These are phyloP conservation scores for Drosophila cognata DNA, from an alignment of 2,888 invertebrate genomes.

Conservation along the genomic window DNA sequence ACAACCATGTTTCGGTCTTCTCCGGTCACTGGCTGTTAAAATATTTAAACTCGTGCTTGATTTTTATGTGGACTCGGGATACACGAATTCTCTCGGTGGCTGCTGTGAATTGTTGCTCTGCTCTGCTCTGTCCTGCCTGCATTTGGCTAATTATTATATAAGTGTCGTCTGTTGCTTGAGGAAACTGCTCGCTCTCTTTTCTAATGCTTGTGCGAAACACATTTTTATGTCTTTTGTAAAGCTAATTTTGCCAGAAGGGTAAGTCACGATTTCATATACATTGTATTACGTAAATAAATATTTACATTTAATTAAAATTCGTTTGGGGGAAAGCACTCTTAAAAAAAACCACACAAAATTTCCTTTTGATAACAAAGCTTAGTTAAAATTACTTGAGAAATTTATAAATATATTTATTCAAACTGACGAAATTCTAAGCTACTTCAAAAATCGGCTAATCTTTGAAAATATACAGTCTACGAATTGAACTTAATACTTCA, in stretches of 20 bases:
- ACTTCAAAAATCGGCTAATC: neutral
- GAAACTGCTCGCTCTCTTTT: neutral
- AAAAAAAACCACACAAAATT: neutral
- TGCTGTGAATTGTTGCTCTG: neutral
- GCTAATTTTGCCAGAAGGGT: conserved; percentile 19
- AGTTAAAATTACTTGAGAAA: neutral
- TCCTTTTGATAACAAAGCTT: neutral
- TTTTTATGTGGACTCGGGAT: conserved; percentile 45
- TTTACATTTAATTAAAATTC: conserved; percentile 12
- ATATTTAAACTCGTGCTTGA: conserved; percentile 65
- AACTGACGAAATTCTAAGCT: neutral
- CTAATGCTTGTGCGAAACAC: conserved; percentile 11
- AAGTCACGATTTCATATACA: neutral
- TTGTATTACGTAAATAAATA: conserved; percentile 2
- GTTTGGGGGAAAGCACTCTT: neutral
- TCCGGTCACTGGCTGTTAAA: conserved; percentile 52
- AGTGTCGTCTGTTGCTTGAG: conserved; percentile 35
- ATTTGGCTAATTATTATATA: conserved; percentile 73
- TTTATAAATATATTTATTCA: neutral
- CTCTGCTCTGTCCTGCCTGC: conserved; percentile 16
- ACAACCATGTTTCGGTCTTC: conserved; percentile 6
- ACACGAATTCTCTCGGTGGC: conserved; percentile 6
- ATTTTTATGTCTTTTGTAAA: conserved; percentile 15
- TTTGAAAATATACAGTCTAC: neutral
- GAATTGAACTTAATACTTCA: no score